Conservation (phyloP, 2,797 vertebrate genomes). For the Spondyliosoma cantharus region DNA sequence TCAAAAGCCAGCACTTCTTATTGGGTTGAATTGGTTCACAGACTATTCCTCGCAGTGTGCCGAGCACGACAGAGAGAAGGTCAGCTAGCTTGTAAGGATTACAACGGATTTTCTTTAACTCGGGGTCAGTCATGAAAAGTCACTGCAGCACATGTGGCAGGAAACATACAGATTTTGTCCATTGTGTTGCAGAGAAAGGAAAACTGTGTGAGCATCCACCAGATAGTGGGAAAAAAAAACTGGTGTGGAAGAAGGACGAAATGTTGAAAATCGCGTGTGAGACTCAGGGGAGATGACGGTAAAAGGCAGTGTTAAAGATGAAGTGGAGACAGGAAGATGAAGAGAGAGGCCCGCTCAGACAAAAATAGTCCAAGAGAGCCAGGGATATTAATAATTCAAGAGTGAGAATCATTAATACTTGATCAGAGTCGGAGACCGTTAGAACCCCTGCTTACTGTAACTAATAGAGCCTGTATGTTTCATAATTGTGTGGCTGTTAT, state of each 20-base stretch:
- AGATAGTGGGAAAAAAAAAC: constrained; percentile 25
- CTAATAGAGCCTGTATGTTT: constrained; percentile 49
- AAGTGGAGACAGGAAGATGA: constrained; percentile 64
- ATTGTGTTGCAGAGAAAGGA: background rate
- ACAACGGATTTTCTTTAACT: constrained; percentile 65
- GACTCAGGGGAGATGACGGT: constrained; percentile 44
- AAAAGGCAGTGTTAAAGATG: constrained; percentile 53
- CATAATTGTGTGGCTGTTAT: constrained; percentile 33
- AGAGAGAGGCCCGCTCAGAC: constrained; percentile 64
- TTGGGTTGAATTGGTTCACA: background rate
- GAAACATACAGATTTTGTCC: too few species aligned
- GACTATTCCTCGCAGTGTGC: constrained; percentile 16
- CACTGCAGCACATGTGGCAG: constrained; percentile 17
- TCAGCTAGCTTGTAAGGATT: constrained; percentile 65
- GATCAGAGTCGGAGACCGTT: constrained; percentile 74
- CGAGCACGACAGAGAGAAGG: constrained; percentile 2
- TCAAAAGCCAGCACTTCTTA: background rate
- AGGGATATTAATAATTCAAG: constrained; percentile 84
- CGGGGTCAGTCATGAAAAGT: constrained; percentile 56
- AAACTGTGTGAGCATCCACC: background rate
- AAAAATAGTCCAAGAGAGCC: constrained; percentile 82
- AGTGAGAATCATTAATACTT: constrained; percentile 83
- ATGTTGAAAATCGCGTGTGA: constrained; percentile 58
- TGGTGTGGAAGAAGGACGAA: constrained; percentile 32
- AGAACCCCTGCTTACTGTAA: constrained; percentile 60